Percentiles rank a stretch among this genome's conserved stretches.
phyloP scores from a whole-genome alignment of 2,888 invertebrate genomes.

The Leptopilina drosophilae region DNA sequence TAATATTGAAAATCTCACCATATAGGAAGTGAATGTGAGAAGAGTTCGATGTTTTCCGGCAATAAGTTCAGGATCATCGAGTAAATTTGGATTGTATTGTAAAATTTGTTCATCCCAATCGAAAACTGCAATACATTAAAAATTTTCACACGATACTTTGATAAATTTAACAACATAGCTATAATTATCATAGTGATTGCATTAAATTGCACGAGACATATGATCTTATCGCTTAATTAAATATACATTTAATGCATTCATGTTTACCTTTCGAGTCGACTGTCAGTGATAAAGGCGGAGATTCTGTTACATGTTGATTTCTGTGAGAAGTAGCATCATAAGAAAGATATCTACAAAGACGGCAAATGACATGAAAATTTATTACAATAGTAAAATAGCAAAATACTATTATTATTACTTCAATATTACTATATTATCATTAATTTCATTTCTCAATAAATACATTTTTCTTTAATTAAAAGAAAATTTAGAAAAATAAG shows the following conservation, averaged over 20 bases:
- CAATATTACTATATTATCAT: background rate
- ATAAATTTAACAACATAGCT: background rate
- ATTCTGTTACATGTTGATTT: constrained; percentile 77
- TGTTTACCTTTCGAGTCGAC: constrained; percentile 75
- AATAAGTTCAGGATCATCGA: constrained; percentile 95
- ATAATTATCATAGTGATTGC: background rate
- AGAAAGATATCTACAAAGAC: constrained; percentile 83
- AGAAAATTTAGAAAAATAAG: no score
- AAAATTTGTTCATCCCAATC: constrained; percentile 74
- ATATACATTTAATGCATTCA: constrained; percentile 44
- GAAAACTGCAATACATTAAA: constrained; percentile 63
- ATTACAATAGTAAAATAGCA: no score
- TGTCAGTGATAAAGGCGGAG: constrained; percentile 76
- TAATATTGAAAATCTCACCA: constrained; percentile 77
- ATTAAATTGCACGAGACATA: background rate
- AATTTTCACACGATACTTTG: background rate
- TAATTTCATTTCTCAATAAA: constrained; percentile 1
- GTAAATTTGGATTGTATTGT: constrained; percentile 91
- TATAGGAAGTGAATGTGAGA: constrained; percentile 91
- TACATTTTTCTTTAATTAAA: background rate
- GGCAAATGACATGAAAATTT: no score
- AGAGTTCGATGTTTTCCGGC: constrained; percentile 93
- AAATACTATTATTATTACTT: no score
- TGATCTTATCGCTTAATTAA: background rate
- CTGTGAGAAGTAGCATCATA: constrained; percentile 84